These are phyloP conservation scores for Dilophus febrilis DNA, from an alignment of 2,888 invertebrate genomes.

Conservation along the genomic window DNA sequence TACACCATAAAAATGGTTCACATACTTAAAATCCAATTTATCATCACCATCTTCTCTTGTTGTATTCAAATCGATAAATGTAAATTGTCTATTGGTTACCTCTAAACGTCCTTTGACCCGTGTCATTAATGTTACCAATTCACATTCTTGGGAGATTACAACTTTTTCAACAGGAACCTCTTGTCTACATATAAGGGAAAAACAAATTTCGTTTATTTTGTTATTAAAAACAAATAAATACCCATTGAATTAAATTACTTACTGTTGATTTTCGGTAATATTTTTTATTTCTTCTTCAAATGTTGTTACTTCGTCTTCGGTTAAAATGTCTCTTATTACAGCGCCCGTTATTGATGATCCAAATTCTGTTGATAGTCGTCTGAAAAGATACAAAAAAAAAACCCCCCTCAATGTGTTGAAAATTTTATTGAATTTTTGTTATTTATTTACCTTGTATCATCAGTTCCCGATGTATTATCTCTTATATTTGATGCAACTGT, in stretches of 20 bases:
- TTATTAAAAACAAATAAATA: too few relatives aligned
- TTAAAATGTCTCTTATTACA: constrained; percentile 28
- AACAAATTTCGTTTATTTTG: not conserved
- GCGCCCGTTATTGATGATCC: constrained; percentile 30
- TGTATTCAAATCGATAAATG: constrained; percentile 39
- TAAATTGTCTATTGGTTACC: constrained; percentile 39
- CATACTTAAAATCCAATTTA: constrained; percentile 31
- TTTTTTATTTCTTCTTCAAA: constrained; percentile 32
- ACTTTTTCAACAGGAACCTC: constrained; percentile 37
- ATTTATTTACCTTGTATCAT: constrained; percentile 22
- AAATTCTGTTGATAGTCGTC: constrained; percentile 26
- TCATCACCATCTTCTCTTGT: constrained; percentile 33
- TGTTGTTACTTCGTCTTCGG: constrained; percentile 29
- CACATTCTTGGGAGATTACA: constrained; percentile 41
- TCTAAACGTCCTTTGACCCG: constrained; percentile 42
- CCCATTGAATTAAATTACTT: constrained; percentile 7
- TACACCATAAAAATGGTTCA: not conserved
- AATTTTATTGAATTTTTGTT: not conserved
- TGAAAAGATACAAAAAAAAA: constrained; percentile 6
- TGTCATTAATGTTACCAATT: constrained; percentile 40
- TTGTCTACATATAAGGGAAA: too few relatives aligned
- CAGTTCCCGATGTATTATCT: constrained; percentile 34
- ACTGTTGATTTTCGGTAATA: constrained; percentile 29
- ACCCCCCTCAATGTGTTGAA: not conserved
- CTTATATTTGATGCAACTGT: constrained; percentile 39